Base-by-base conservation (phyloP, 1,140 invertebrate genomes). In the Ceratina japonica region DNA sequence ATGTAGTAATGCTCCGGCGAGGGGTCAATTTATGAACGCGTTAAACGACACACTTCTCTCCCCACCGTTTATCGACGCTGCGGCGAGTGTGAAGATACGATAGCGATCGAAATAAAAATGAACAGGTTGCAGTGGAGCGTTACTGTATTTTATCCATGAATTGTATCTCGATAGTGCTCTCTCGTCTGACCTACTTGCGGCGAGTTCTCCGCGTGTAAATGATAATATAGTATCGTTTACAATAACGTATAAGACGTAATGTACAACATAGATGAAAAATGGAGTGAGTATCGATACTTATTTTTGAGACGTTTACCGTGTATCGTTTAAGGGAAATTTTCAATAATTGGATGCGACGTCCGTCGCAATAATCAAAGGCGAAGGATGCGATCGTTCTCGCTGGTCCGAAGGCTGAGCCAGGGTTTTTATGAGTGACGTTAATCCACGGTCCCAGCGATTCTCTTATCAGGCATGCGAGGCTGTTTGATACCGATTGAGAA, bases 271-370 rank as follows among this genome's bases (percentile, higher is more conserved):
- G 63, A 44, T 58, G 58, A 76, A 56, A 20, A 80, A 84, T 80
- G 72, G 63, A 80, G 75, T 70, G 37, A 56, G 82, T 84, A 84
- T 77, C 44, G 66, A 81, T 76, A 85, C 61, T 85, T 81, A 84
- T 74, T 81, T 70, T 59, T 65, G 63, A 63, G 59, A 72, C 58
- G 58, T 84, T 85, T 80, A 75, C 56, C 69, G 66, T 65, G 54
- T 77, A 84, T 72, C 31, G 22, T 64, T 73, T 58, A 59, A 81
- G 27, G 61, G 65, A 56, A 52, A 20, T 24, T 68, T 83, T 74
- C 51, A 77, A n/a, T 76, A 71, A 81, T 7, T 52, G 22, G 49
- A 49, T 15, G 12, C 65, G 62, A 31, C 4, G 27, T 31, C 66
- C 27, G 58, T 80, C 68, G 68, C 20, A 20, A 70, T 18, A 44